phyloP scores from a whole-genome alignment of 2,113 vertebrate species.

The Campylomormyrus numenius region DNA sequence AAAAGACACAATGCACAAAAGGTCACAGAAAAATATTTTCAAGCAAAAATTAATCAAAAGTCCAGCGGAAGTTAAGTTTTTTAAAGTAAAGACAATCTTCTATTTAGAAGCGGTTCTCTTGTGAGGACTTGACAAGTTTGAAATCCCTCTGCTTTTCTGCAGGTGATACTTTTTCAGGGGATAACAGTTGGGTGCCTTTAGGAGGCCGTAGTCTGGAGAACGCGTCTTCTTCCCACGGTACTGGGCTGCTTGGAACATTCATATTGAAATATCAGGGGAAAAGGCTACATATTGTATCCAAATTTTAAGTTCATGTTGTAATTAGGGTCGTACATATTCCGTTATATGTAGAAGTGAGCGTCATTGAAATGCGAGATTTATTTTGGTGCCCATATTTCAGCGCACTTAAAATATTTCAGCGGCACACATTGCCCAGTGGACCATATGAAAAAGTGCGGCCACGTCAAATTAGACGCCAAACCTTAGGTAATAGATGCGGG shows the following conservation, averaged over 20 bases:
- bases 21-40: neutral
- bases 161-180: neutral
- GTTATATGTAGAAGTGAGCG: neutral
- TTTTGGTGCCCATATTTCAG: neutral
- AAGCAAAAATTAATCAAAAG: slow-evolving; percentile 1
- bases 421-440: neutral
- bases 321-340: neutral
- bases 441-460: neutral
- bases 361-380: neutral
- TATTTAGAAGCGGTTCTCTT: neutral
- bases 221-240: neutral
- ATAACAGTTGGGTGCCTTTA: neutral
- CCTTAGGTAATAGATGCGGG: neutral
- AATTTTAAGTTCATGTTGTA: neutral
- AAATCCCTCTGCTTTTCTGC: neutral
- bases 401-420: neutral
- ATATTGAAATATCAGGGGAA: neutral
- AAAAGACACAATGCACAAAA: neutral
- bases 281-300: neutral
- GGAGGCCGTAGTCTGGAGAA: neutral
- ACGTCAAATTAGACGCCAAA: slow-evolving; percentile 13
- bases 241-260: neutral
- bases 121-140: neutral
- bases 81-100: neutral
- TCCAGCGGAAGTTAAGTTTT: neutral